Evolutionary conservation across 1,140 invertebrate species (phyloP).

Genomic region (Cataglyphis hispanica): DNA sequence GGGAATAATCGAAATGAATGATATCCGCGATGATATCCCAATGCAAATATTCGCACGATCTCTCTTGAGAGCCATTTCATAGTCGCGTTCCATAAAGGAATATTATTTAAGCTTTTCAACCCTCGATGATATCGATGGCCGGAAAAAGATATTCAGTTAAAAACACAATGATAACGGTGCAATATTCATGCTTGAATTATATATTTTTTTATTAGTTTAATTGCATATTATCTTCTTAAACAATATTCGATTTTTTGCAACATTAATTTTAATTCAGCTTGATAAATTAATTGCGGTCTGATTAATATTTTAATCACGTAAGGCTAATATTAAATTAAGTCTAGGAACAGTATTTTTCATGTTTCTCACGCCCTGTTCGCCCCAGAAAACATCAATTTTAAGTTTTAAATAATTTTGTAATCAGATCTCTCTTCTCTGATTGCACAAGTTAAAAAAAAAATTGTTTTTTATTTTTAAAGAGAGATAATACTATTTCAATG

Average conservation of each 20-base stretch:
- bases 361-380: not conserved
- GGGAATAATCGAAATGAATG: slow-evolving; percentile 1
- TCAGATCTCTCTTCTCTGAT: not conserved
- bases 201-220: not conserved
- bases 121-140: not conserved
- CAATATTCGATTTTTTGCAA: not conserved
- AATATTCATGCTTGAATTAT: not conserved
- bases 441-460: not conserved
- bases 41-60: not conserved
- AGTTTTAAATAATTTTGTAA: slow-evolving; percentile 9
- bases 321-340: not conserved
- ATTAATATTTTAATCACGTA: slow-evolving; percentile 4
- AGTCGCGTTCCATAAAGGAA: not conserved
- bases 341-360: not conserved
- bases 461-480: not conserved
- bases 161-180: not conserved
- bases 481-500: not conserved
- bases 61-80: not conserved
- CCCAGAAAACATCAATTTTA: slow-evolving; percentile 3
- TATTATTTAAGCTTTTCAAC: slow-evolving; percentile 19
- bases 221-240: too few relatives aligned
- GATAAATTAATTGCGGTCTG: not conserved
- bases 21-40: not conserved
- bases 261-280: not conserved
- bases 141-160: not conserved